A percentile compares a stretch with the other conserved stretches of the same genome.
Evolutionary conservation across 2,113 vertebrate genomes (phyloP).

Genomic region (Gambusia affinis): DNA sequence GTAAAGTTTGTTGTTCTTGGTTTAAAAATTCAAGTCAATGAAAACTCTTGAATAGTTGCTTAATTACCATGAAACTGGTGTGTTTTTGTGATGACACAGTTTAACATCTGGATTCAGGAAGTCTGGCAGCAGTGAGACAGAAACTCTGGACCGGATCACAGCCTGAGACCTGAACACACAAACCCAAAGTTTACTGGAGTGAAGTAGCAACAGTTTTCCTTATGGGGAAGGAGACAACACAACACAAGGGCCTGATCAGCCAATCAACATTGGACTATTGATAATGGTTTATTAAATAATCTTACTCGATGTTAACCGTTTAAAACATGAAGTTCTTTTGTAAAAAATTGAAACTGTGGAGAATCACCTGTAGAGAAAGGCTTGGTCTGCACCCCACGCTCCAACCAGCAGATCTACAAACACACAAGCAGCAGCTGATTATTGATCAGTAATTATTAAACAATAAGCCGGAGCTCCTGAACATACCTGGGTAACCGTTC

Average conservation of each 20-base stretch:
- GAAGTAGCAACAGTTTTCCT: background rate
- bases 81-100: background rate
- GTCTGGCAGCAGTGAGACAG: conserved; percentile 26
- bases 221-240: no score
- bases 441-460: background rate
- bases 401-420: conserved; percentile 40
- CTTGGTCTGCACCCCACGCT: conserved; percentile 29
- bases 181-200: background rate
- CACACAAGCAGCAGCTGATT: background rate
- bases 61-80: conserved; percentile 24
- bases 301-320: background rate
- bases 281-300: no score
- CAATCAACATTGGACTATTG: no score
- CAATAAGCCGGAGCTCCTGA: background rate
- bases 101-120: conserved; percentile 41
- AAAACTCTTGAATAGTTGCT: background rate
- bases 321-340: background rate
- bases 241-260: no score
- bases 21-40: background rate
- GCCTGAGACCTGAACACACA: conserved; percentile 16
- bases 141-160: conserved; percentile 34
- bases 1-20: background rate
- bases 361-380: conserved; percentile 28
- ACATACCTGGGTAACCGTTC: conserved; percentile 39
- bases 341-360: background rate